Evolutionary conservation across 2,888 invertebrate species (phyloP), one percentile per base, ranked within the genome.

Genomic region (Mactromeris polynyma): DNA sequence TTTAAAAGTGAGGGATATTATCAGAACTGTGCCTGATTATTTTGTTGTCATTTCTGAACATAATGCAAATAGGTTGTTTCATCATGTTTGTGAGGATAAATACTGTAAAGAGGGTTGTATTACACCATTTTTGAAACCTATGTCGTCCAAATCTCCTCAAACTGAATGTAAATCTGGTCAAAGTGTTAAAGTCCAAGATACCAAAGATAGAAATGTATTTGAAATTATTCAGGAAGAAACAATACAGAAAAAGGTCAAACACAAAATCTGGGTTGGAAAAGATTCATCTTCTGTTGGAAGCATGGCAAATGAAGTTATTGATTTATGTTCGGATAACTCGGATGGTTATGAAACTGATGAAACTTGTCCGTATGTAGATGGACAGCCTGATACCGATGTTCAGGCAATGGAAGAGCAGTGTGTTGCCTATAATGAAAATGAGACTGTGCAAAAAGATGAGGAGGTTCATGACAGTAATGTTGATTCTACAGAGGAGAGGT

Each of bases 331-430:
- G 2, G 83, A 87, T 54, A 81, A 83, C 9, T 73, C 54, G 31
- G 82, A 82, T 80, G 83, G 84, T 19, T 83, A 83, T 81, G 84
- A 83, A 19, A n/a, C 83, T 1, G 89, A 89, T 42, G 54, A 69
- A 42, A 89, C 89, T 33, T 83, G 86, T 31, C 89, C 89, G 7
- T 89, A 89, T 69, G 54, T 89, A 33, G 89, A 89, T 86, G 89
- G 89, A 6, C 33, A 83, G 51, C 69, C 86, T n/a, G 14, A 36
- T 26, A 19, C 73, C 31, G 40, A 42, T 33, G 73, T 40, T 31
- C 31, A 83, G 33, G 21, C 31, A 2, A 83, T 26, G 3, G 69
- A 73, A 1, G 64, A 64, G 11, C 33, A 36, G 6, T 77, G 33
- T 4, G 26, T 64, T 64, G 58, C 26, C 26, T 0, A 3, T 64